Conservation (phyloP, 2,113 vertebrate species). For the Tor tambroides region DNA sequence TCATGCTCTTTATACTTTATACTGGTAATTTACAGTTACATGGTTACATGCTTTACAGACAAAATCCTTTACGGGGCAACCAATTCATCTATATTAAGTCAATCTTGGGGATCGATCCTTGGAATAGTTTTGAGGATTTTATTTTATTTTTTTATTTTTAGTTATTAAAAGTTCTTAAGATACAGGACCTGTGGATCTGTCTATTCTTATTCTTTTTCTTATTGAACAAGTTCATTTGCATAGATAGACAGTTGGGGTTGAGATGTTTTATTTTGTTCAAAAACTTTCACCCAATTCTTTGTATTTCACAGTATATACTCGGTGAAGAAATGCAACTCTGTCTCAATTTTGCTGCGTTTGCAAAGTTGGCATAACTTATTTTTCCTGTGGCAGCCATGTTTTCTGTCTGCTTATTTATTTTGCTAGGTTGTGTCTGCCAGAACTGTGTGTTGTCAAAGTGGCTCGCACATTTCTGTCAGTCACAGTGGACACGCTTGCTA, state of each 20-base stretch:
- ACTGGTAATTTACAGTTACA: no score
- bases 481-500: background rate
- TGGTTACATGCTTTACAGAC: no score
- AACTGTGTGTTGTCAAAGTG: background rate
- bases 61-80: no score
- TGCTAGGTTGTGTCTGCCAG: background rate
- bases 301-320: conserved; percentile 51
- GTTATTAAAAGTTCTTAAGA: conserved; percentile 31
- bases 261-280: background rate
- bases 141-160: conserved; percentile 45
- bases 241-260: background rate
- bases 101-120: background rate
- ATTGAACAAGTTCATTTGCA: no score
- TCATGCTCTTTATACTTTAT: no score
- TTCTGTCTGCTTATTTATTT: conserved; percentile 33
- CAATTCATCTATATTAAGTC: no score
- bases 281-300: background rate
- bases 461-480: conserved; percentile 1
- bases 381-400: conserved; percentile 6
- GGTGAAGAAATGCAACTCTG: conserved; percentile 26
- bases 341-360: background rate
- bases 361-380: background rate
- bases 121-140: conserved; percentile 54
- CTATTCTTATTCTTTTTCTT: conserved; percentile 45
- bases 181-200: background rate